Evolutionary conservation across 2,797 vertebrate species (phyloP).

Genomic region (Eupleurogrammus muticus): DNA sequence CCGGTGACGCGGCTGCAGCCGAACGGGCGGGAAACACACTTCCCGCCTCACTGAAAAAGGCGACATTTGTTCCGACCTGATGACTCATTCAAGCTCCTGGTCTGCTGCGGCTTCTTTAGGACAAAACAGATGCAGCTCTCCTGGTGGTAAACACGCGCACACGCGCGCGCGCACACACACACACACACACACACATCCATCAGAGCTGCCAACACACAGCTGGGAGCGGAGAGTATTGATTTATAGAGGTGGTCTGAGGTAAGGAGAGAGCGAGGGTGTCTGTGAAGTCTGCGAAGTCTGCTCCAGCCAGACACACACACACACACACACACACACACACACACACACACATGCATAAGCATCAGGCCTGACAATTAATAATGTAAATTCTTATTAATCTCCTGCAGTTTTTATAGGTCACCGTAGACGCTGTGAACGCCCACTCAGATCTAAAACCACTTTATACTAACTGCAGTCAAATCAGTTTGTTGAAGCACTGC

Average conservation of each 20-base stretch:
- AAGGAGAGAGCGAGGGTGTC: background rate
- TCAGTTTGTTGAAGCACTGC: background rate
- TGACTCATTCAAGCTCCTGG: conserved; percentile 58
- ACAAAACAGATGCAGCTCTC: conserved; percentile 38
- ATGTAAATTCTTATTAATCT: background rate
- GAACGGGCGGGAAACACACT: conserved; percentile 18
- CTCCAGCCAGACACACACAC: background rate
- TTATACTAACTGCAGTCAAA: background rate
- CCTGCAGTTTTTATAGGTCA: background rate
- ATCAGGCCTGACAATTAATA: background rate
- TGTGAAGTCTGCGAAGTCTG: background rate
- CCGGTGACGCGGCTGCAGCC: no score
- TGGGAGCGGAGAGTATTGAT: background rate
- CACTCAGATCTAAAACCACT: background rate
- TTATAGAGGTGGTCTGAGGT: background rate
- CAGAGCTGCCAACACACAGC: conserved; percentile 4
- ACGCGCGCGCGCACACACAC: conserved; percentile 2
- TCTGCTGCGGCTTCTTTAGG: conserved; percentile 39
- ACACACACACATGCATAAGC: background rate
- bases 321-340: background rate
- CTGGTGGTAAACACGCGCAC: conserved; percentile 21
- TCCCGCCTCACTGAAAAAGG: conserved; percentile 35
- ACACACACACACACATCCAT: background rate
- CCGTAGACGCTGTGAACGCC: background rate
- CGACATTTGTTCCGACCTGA: conserved; percentile 44